Base-by-base conservation (phyloP, 2,888 invertebrate species). In the Lysandra bellargus region DNA sequence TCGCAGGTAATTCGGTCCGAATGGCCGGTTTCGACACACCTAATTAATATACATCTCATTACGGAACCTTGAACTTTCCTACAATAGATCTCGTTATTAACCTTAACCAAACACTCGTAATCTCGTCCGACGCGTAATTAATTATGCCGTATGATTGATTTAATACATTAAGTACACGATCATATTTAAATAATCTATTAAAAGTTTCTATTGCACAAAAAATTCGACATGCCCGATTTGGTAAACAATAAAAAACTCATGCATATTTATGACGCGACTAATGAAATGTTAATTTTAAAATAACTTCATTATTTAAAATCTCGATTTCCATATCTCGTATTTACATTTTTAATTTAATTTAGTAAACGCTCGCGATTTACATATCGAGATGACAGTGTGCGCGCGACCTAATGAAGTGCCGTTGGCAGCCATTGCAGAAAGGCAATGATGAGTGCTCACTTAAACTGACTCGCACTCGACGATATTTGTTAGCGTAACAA, bases 141-240 rank as follows among this genome's bases (percentile, higher is more conserved):
- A 94, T 94, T 94, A 93, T 91, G 86, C 86, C 88, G 89, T 91
- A 92, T 94, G 94, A 94, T 94, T 94, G 94, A 94, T 94, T 94
- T 92, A 94, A 91, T 88, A 90, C 93, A 94, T 94, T 93, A 92
- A 89, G 86, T 87, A 90, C 94, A 94, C 93, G 94, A 88, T 92
- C 88, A 88, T 86, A 93, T 94, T 93, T 93, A 89, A 93, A 94
- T 94, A 92, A 91, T 91, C 89, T 92, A 93, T 93, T 92, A 91
- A 84, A 85, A 87, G 87, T 92, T 93, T 91, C 91, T 92, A 92
- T 92, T 90, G 92, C 89, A 92, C 89, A 88, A 89, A 57, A 90
- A 88, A 90, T 89, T 88, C 87, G 87, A 69, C 78, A 73, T 85
- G 88, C 88, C 88, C 87, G 87, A 87, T 90, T 92, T 91, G 88